A percentile compares a stretch with the other conserved stretches of the same genome.
These are phyloP conservation scores for Mimachlamys varia DNA, from an alignment of 2,888 invertebrate genomes.

Conservation along the genomic window DNA sequence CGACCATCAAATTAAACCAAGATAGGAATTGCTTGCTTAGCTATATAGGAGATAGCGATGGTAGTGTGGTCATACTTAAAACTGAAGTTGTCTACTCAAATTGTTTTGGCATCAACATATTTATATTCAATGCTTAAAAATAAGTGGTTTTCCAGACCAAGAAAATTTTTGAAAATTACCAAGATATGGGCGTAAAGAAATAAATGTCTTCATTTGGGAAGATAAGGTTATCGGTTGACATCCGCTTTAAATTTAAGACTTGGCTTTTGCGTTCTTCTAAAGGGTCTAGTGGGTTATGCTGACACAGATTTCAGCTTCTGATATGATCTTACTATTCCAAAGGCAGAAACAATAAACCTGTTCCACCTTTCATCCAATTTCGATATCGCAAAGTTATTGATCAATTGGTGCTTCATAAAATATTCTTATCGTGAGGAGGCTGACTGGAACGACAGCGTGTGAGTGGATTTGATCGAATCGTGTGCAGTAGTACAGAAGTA, in stretches of 20 bases:
- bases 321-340: background rate
- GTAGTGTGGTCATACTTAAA: background rate
- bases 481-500: background rate
- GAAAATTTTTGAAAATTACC: background rate
- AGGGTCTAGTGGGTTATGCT: background rate
- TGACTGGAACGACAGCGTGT: background rate
- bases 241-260: background rate
- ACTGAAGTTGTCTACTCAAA: background rate
- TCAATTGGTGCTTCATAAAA: background rate
- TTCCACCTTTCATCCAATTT: constrained; percentile 21
- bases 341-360: background rate
- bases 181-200: background rate
- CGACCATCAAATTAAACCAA: background rate
- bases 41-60: background rate
- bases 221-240: constrained; percentile 10
- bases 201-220: background rate
- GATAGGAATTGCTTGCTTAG: background rate
- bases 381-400: constrained; percentile 1
- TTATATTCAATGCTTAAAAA: background rate
- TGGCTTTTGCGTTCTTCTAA: background rate
- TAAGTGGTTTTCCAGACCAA: background rate
- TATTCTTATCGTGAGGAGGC: background rate
- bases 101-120: background rate
- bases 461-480: background rate
- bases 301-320: background rate